Percentiles rank a stretch among this genome's conserved stretches.
phyloP scores from a whole-genome alignment of 1,140 invertebrate species.

The Neotoxoptera formosana region DNA sequence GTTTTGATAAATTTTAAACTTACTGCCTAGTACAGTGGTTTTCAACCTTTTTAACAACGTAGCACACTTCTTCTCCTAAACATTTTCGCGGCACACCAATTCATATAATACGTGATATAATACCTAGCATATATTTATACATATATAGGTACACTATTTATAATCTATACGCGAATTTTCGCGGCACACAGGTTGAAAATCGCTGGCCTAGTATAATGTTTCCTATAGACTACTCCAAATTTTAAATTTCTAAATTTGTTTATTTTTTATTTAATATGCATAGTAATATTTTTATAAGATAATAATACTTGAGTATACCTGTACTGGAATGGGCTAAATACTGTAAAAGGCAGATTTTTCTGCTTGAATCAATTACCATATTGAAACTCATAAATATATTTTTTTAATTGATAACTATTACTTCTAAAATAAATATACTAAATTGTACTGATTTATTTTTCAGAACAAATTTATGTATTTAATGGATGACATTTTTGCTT shows the following conservation, averaged over 20 bases:
- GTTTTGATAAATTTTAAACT: not conserved
- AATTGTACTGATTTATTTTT: constrained; percentile 53
- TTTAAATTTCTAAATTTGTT: not conserved
- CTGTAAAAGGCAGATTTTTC: not conserved
- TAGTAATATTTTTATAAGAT: not conserved
- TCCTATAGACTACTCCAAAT: not conserved
- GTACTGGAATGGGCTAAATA: not conserved
- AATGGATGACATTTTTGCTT: constrained; percentile 91
- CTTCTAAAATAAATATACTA: not conserved
- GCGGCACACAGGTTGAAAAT: too few species aligned
- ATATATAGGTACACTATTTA: too few species aligned
- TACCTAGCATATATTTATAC: too few species aligned
- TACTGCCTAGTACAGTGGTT: too few species aligned
- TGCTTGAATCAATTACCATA: not conserved
- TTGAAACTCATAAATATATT: not conserved
- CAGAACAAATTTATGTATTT: constrained; percentile 81
- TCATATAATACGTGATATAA: too few species aligned
- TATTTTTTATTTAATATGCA: not conserved
- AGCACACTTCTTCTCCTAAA: too few species aligned
- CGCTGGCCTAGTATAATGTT: too few species aligned
- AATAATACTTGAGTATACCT: not conserved
- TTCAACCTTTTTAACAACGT: too few species aligned
- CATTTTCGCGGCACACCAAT: too few species aligned
- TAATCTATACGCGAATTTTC: too few species aligned
- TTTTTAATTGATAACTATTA: not conserved